phyloP scores from a whole-genome alignment of 2,888 invertebrate genomes.

The Hirtodrosophila duncani region DNA sequence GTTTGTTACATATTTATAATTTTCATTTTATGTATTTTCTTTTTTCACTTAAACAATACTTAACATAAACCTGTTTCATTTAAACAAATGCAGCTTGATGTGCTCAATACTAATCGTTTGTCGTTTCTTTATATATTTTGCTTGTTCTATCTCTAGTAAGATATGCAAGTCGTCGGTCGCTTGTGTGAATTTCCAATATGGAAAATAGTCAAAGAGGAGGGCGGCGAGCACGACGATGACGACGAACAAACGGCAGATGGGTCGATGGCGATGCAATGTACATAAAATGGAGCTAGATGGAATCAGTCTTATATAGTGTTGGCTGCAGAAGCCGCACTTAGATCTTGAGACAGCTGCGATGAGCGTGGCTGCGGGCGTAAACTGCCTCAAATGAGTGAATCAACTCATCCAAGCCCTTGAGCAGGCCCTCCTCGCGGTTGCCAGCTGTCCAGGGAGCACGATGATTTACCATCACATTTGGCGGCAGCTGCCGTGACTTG shows the following conservation, averaged over 20 bases:
- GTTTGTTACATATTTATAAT: slow-evolving; percentile 11
- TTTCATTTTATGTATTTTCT: slow-evolving; percentile 37
- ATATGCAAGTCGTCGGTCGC: slow-evolving; percentile 18
- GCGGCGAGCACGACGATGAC: slow-evolving; percentile 15
- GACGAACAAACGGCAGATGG: slow-evolving; percentile 29
- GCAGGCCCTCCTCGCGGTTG: slow-evolving; percentile 97
- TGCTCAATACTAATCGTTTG: slow-evolving; percentile 62
- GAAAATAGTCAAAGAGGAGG: slow-evolving; percentile 50
- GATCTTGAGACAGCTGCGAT: slow-evolving; percentile 69
- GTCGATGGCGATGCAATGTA: slow-evolving; percentile 20
- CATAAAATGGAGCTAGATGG: slow-evolving; percentile 34
- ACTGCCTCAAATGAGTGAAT: slow-evolving; percentile 84
- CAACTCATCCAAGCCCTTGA: slow-evolving; percentile 94
- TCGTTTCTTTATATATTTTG: slow-evolving; percentile 13
- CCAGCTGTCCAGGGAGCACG: slow-evolving; percentile 91
- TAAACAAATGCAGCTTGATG: slow-evolving; percentile 67
- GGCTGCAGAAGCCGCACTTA: slow-evolving; percentile 33
- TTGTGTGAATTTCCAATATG: slow-evolving; percentile 59
- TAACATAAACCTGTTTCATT: slow-evolving; percentile 61
- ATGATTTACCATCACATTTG: slow-evolving; percentile 86
- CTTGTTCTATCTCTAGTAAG: slow-evolving; percentile 9
- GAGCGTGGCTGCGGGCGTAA: slow-evolving; percentile 61
- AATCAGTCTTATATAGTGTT: slow-evolving; percentile 54
- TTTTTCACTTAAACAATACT: slow-evolving; percentile 20
- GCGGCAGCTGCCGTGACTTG: slow-evolving; percentile 89